Conservation (phyloP, 2,113 vertebrate genomes). For the Clinocottus analis region DNA sequence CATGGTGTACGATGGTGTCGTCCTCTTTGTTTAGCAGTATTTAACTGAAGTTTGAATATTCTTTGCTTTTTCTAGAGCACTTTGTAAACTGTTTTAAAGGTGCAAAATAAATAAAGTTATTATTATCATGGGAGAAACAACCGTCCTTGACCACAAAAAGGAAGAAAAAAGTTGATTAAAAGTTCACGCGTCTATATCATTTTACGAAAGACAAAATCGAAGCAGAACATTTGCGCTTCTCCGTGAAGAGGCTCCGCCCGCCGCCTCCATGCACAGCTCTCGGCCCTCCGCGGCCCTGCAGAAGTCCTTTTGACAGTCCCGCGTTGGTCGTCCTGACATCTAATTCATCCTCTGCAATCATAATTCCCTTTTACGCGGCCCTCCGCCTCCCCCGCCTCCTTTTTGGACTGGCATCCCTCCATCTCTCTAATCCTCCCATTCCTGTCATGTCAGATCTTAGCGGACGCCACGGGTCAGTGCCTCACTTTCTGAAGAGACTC, state of each 20-base stretch:
- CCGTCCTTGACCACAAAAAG: neutral
- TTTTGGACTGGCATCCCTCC: constrained; percentile 81
- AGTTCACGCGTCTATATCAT: neutral
- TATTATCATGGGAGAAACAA: no score
- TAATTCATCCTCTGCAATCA: constrained; percentile 91
- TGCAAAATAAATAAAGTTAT: no score
- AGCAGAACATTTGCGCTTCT: neutral
- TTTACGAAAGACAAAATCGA: neutral
- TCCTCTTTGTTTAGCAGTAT: no score
- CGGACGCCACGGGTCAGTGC: constrained; percentile 91
- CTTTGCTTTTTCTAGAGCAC: no score
- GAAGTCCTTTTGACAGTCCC: constrained; percentile 90
- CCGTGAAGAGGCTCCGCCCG: no score
- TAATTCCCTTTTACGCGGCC: constrained; percentile 91
- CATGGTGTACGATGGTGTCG: no score
- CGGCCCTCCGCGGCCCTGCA: constrained; percentile 71
- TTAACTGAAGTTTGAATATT: no score
- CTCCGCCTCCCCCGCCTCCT: constrained; percentile 78
- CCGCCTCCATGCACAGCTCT: constrained; percentile 12
- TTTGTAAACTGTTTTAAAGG: no score
- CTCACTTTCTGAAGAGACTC: constrained; percentile 87
- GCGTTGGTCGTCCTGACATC: constrained; percentile 91
- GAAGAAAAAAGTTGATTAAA: neutral
- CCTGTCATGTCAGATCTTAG: constrained; percentile 91
- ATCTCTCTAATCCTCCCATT: constrained; percentile 83